Percentiles rank a stretch among this genome's conserved stretches.
Conservation (phyloP, 35 echinoderm and acorn worm genomes). For the Acanthaster planci region DNA sequence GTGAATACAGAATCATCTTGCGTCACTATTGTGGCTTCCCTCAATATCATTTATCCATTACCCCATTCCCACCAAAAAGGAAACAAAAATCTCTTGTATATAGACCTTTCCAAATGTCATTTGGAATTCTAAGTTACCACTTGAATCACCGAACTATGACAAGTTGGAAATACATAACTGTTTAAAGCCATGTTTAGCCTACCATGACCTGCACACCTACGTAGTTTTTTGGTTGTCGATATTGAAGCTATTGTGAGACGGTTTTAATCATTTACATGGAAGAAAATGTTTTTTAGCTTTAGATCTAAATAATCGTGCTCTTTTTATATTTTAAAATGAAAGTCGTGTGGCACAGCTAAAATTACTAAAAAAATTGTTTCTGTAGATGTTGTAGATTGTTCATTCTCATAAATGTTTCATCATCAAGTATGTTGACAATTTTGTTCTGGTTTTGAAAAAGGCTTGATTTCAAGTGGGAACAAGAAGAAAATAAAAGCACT, state of each 20-base stretch:
- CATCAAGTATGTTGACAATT: constrained; percentile 14
- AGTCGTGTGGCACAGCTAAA: constrained; percentile 11
- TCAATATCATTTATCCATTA: background rate
- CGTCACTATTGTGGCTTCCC: constrained; percentile 3
- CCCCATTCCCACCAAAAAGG: background rate
- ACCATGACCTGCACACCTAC: background rate
- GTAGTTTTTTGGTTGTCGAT: background rate
- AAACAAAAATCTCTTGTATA: constrained; percentile 7
- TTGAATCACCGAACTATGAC: background rate
- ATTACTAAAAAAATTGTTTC: constrained; percentile 7
- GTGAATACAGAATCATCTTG: constrained; percentile 4
- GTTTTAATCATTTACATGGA: constrained; percentile 1
- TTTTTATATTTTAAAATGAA: constrained; percentile 13
- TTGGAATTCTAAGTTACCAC: background rate
- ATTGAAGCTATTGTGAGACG: constrained; percentile 3
- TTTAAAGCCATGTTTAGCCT: constrained; percentile 8
- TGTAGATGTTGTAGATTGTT: background rate
- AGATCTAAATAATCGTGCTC: background rate
- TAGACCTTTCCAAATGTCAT: background rate
- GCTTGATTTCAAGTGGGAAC: background rate
- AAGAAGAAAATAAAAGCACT: constrained; percentile 1
- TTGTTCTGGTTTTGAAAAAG: background rate
- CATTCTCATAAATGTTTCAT: background rate
- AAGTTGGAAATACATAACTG: too few species aligned
- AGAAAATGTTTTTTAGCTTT: constrained; percentile 28